Conservation (phyloP, 1,140 invertebrate species). For the Ips typographus region DNA sequence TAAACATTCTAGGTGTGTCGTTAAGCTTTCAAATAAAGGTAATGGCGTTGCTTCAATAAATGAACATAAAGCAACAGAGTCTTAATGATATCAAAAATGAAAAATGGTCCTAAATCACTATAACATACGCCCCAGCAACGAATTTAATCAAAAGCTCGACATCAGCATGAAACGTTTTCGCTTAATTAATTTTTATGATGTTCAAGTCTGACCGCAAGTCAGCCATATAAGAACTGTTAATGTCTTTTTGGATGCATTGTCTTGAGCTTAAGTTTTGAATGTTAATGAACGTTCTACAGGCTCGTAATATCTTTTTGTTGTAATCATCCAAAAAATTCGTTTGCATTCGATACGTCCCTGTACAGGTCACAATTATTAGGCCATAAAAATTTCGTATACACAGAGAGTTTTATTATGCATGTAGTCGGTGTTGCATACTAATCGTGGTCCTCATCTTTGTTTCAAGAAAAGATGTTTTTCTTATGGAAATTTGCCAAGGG, state of each 20-base stretch:
- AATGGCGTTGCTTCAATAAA: no score
- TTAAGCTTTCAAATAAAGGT: no score
- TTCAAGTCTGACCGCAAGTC: conserved; percentile 3
- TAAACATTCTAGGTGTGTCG: no score
- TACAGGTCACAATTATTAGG: conserved; percentile 8
- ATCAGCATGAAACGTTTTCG: neutral
- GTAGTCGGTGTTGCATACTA: conserved; percentile 16
- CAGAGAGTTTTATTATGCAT: conserved; percentile 15
- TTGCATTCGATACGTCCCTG: neutral
- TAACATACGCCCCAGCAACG: neutral
- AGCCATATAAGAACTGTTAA: conserved; percentile 16
- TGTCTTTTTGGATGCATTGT: conserved; percentile 12
- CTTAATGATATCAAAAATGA: no score
- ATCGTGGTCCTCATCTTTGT: conserved; percentile 16
- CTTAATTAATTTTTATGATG: conserved; percentile 20
- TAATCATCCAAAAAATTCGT: neutral
- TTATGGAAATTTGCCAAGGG: conserved; percentile 15
- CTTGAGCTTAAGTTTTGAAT: conserved; percentile 9
- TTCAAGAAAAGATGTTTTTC: conserved; percentile 21
- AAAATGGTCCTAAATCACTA: no score
- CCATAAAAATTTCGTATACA: conserved; percentile 17
- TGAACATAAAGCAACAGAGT: no score
- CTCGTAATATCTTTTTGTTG: neutral
- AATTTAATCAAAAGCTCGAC: neutral
- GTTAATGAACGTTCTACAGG: conserved; percentile 2